phyloP scores from a whole-genome alignment of 2,797 vertebrate species.

The Spea hammondii region DNA sequence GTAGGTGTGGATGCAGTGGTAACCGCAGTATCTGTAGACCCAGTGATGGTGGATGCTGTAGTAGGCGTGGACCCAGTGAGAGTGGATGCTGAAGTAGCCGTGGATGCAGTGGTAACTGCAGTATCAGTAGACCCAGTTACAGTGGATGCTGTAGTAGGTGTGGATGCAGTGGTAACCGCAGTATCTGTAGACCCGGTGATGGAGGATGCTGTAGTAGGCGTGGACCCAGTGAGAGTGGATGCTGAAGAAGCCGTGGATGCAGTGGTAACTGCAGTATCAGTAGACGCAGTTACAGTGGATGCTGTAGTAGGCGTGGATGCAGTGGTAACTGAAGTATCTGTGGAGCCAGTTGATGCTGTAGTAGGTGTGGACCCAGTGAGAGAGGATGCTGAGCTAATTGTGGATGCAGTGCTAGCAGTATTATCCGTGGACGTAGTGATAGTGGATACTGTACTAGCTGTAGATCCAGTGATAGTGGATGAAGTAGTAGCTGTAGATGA shows the following conservation, averaged over 20 bases:
- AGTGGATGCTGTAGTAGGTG: neutral
- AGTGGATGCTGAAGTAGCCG: neutral
- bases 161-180: neutral
- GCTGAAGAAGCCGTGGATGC: neutral
- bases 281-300: neutral
- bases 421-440: neutral
- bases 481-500: neutral
- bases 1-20: neutral
- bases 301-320: neutral
- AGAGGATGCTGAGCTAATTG: neutral
- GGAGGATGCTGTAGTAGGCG: neutral
- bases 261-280: neutral
- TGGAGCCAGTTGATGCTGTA: neutral
- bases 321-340: neutral
- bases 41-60: neutral
- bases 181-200: neutral
- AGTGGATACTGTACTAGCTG: neutral
- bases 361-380: neutral
- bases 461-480: neutral
- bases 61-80: neutral
- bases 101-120: neutral
- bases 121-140: neutral
- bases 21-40: neutral
- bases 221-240: neutral
- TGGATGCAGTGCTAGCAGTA: neutral